Percentiles rank a stretch among this genome's conserved stretches.
phyloP scores from a whole-genome alignment of 2,888 invertebrate species.

The Drosophila pseudotakahashii region DNA sequence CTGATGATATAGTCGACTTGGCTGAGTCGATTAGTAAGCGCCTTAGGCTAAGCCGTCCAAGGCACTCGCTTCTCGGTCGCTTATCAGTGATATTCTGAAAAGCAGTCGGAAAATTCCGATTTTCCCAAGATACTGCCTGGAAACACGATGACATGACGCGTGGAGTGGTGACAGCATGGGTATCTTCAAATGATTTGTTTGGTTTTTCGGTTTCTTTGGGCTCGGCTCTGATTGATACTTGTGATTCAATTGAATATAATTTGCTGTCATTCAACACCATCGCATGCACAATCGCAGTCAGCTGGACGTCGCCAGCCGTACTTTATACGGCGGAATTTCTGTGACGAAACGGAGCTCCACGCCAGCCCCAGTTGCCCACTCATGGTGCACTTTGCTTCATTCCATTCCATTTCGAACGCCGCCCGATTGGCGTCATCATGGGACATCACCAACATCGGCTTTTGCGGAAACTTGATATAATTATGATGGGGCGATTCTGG shows the following conservation, averaged over 20 bases:
- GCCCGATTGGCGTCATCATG: conserved; percentile 41
- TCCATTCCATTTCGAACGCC: conserved; percentile 28
- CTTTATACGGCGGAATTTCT: conserved; percentile 73
- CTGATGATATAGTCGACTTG: conserved; percentile 45
- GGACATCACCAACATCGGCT: conserved; percentile 13
- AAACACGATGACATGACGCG: neutral
- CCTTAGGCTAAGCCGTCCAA: conserved; percentile 36
- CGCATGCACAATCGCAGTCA: conserved; percentile 34
- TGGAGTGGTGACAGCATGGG: conserved; percentile 5
- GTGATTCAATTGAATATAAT: conserved; percentile 68
- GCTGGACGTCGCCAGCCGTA: conserved; percentile 35
- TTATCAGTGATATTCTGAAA: conserved; percentile 20
- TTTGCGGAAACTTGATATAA: conserved; percentile 25
- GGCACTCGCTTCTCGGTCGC: conserved; percentile 13
- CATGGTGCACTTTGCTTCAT: conserved; percentile 47
- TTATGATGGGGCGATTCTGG: conserved; percentile 9
- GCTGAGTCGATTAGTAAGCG: conserved; percentile 34
- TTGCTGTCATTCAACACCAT: conserved; percentile 56
- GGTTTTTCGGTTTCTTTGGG: conserved; percentile 11
- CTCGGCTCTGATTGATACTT: conserved; percentile 54
- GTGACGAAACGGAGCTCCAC: conserved; percentile 72
- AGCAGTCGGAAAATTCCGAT: conserved; percentile 18
- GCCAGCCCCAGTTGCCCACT: conserved; percentile 28
- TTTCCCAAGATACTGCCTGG: neutral
- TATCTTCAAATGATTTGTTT: conserved; percentile 22